Base-by-base conservation (phyloP, 2,888 invertebrate species). In the Coleophora flavipennella region DNA sequence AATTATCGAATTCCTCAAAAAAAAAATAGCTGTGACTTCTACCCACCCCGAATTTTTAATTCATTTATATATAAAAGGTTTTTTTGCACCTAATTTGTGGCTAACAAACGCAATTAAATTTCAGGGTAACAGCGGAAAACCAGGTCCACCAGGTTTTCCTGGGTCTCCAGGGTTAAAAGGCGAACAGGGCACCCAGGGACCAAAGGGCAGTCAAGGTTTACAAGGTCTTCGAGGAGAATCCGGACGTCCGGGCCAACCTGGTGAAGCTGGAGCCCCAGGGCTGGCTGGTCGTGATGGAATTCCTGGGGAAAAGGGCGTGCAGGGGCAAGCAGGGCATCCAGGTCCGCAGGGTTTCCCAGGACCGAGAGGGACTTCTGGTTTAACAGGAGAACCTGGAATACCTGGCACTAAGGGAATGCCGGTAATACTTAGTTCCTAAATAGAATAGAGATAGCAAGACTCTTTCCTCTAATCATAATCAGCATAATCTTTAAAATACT, bases 271-370 rank as follows among this genome's bases (percentile, higher is more conserved):
- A 2, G 86, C 90, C 0, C 86, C 89, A 13, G 94, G 95, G 1
- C 77, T 88, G 10, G 77, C 91, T n/a, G 95, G 94, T 9, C 90
- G 91, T 68, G 94, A 94, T 63, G 95, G 95, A 2, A 69, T 83
- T n/a, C 86, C 89, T 0, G 94, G 94, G 29, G 94, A 94, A 52
- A 94, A 94, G 59, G 95, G 95, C 20, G 87, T 87, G 29, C 81
- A 88, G 33, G 96, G 96, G 11, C 85, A 90, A 40, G 69, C 86
- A 9, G 94, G 94, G n/a, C 67, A 88, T 1, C 73, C 89, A 3
- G 94, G 94, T 0, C 87, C 91, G 1, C 92, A 93, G 59, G 96
- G 95, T 3, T 94, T 94, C 64, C 93, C 93, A 0, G 95, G 95
- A 13, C 88, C 91, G 1, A 85, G 93, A 54, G 95, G 95, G 9